Percentiles rank a stretch among this genome's conserved stretches.
These are phyloP conservation scores for Epinotia demarniana DNA, from an alignment of 2,888 invertebrate species.

Conservation along the genomic window DNA sequence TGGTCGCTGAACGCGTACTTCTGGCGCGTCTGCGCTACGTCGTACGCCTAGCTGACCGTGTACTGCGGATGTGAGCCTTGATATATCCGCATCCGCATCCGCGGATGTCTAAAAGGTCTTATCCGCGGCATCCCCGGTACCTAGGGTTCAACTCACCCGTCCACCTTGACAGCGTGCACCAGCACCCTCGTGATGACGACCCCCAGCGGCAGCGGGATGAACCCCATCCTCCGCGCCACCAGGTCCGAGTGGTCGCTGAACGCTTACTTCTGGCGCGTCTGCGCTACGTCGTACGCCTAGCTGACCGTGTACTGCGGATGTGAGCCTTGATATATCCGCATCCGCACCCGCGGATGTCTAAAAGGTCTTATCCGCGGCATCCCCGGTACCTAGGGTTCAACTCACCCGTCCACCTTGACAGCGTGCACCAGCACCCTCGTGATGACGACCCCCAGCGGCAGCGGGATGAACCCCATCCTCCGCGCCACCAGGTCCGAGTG, in stretches of 20 bases:
- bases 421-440: conserved; percentile 94
- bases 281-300: conserved; percentile 96
- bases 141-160: conserved; percentile 72
- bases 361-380: no score
- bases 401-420: conserved; percentile 88
- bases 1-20: conserved; percentile 98
- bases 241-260: conserved; percentile 98
- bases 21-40: conserved; percentile 96
- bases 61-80: no score
- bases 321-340: no score
- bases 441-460: conserved; percentile 97
- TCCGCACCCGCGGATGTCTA: no score
- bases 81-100: no score
- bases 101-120: no score
- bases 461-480: conserved; percentile 99
- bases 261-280: conserved; percentile 96
- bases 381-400: conserved; percentile 43
- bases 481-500: conserved; percentile 98
- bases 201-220: conserved; percentile 97
- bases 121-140: no score
- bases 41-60: conserved; percentile 95
- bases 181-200: conserved; percentile 96
- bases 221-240: conserved; percentile 98
- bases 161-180: conserved; percentile 91
- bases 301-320: conserved; percentile 97